These are phyloP conservation scores for Teleogryllus oceanicus DNA, from an alignment of 2,888 invertebrate genomes.

Conservation along the genomic window DNA sequence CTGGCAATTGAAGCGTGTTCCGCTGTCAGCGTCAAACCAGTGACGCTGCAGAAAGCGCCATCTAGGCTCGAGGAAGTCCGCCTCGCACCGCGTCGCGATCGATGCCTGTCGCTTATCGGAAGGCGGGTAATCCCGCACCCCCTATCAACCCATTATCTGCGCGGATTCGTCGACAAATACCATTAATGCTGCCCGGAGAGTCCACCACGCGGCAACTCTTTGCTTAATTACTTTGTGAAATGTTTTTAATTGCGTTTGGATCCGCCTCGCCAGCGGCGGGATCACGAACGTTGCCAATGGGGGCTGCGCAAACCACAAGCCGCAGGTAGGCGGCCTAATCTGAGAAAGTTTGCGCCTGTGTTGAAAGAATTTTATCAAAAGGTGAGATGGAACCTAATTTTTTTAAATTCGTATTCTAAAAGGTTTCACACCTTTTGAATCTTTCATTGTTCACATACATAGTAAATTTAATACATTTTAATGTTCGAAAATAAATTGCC, in stretches of 20 bases:
- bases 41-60: no score
- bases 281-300: background rate
- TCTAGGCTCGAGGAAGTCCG: no score
- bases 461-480: no score
- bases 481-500: no score
- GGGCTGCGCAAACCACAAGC: background rate
- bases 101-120: no score
- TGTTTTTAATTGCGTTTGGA: slow-evolving; percentile 10
- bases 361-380: no score
- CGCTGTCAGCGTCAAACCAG: no score
- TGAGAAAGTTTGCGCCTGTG: no score
- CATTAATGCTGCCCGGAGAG: background rate
- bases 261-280: background rate
- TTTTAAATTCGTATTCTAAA: background rate
- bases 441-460: no score
- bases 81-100: no score
- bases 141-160: background rate
- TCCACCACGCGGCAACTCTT: background rate
- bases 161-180: slow-evolving; percentile 9
- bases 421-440: background rate
- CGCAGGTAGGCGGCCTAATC: background rate
- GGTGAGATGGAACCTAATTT: background rate
- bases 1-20: no score
- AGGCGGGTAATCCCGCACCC: background rate
- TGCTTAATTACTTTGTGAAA: slow-evolving; percentile 18